These are phyloP conservation scores for Garrulus glandarius DNA, from an alignment of 2,797 vertebrate genomes.

Conservation along the genomic window DNA sequence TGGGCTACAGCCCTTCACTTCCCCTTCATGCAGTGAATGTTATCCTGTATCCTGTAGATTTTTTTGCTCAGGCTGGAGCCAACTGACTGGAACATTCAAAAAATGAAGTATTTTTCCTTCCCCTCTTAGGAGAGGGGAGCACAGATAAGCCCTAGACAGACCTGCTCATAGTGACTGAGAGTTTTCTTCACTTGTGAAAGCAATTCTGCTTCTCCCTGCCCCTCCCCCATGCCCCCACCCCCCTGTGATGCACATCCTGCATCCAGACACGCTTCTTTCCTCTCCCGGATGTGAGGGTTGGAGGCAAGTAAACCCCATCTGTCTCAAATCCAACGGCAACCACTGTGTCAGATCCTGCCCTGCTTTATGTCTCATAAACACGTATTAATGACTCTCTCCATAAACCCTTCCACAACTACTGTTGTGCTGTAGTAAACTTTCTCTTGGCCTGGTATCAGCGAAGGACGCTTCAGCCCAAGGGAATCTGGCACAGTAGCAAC, in stretches of 20 bases:
- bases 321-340: neutral
- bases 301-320: neutral
- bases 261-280: neutral
- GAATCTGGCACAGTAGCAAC: neutral
- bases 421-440: neutral
- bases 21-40: neutral
- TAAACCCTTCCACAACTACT: neutral
- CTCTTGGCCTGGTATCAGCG: neutral
- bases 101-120: neutral
- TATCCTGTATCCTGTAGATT: neutral
- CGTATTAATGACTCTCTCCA: neutral
- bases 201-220: neutral
- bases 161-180: neutral
- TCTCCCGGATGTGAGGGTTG: neutral
- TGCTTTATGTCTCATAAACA: neutral
- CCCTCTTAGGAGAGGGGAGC: neutral
- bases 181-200: neutral
- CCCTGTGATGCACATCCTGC: neutral
- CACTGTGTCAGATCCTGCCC: neutral
- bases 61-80: neutral
- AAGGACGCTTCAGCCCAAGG: neutral
- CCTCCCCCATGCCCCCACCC: rapidly evolving
- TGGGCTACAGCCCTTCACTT: neutral
- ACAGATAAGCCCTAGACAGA: neutral
- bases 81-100: neutral